Evolutionary conservation across 2,797 vertebrate genomes (phyloP).

Genomic region (Pitangus sulphuratus): DNA sequence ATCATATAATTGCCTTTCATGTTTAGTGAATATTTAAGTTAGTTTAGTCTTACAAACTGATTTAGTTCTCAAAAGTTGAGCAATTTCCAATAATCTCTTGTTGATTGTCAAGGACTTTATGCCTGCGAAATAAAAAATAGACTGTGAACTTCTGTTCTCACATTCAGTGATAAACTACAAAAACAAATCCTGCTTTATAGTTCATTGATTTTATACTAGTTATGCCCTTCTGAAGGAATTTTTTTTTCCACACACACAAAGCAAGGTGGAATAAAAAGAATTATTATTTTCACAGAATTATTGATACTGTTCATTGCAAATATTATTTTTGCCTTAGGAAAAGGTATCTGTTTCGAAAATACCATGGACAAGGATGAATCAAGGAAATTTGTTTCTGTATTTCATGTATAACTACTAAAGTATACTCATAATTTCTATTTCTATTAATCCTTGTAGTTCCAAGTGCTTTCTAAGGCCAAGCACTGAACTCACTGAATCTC

Average conservation of each 20-base stretch:
- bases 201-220: slow-evolving; percentile 9
- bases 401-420: background rate
- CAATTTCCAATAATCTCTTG: background rate
- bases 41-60: background rate
- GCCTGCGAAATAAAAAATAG: background rate
- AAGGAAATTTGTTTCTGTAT: background rate
- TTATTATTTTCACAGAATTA: background rate
- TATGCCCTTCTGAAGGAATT: background rate
- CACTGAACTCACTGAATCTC: background rate
- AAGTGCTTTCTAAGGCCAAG: background rate
- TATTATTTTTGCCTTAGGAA: background rate
- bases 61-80: background rate
- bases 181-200: background rate
- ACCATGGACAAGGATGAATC: background rate
- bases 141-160: background rate
- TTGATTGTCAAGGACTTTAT: background rate
- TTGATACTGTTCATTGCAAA: background rate
- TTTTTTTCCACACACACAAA: background rate
- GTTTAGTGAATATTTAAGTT: background rate
- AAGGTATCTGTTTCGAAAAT: background rate
- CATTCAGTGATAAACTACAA: background rate
- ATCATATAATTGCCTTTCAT: background rate
- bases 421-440: background rate
- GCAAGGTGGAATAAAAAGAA: background rate
- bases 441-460: background rate